Evolutionary conservation across 2,797 vertebrate species (phyloP).

Genomic region (Thalassophryne amazonica): DNA sequence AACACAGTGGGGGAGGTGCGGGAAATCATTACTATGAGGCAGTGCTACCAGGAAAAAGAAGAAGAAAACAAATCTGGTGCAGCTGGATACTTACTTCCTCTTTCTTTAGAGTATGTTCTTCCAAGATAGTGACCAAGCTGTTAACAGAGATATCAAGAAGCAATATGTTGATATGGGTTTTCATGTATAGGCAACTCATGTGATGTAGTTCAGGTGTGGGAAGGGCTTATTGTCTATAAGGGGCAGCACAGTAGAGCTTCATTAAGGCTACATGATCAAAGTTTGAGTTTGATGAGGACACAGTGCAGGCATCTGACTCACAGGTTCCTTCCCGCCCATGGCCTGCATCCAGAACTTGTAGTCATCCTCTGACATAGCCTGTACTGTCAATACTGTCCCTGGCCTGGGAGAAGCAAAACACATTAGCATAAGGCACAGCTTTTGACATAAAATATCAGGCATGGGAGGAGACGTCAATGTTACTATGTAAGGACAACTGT

Average conservation of each 20-base stretch:
- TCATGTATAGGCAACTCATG: neutral
- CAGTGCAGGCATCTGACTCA: slow-evolving; percentile 69
- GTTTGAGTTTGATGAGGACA: slow-evolving; percentile 39
- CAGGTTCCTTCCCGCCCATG: slow-evolving; percentile 94
- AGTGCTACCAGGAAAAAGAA: neutral
- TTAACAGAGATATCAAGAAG: slow-evolving; percentile 3
- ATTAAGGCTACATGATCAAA: slow-evolving; percentile 3
- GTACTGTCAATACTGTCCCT: slow-evolving; percentile 88
- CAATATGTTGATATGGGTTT: neutral
- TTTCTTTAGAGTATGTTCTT: slow-evolving; percentile 75
- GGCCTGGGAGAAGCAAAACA: slow-evolving; percentile 75
- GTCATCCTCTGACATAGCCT: slow-evolving; percentile 93
- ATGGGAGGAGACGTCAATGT: too few species aligned
- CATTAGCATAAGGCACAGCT: slow-evolving; percentile 8
- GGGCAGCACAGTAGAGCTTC: neutral
- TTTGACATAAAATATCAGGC: too few species aligned
- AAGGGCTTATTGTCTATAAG: neutral
- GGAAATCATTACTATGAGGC: too few species aligned
- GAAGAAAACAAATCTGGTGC: neutral
- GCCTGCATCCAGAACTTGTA: slow-evolving; percentile 93
- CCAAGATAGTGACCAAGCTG: slow-evolving; percentile 69
- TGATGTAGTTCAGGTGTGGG: neutral
- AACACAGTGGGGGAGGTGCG: too few species aligned
- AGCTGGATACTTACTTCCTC: slow-evolving; percentile 73
- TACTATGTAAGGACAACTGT: too few species aligned